Evolutionary conservation across 2,888 invertebrate species (phyloP).

Genomic region (Callyntrura guangdongensis): DNA sequence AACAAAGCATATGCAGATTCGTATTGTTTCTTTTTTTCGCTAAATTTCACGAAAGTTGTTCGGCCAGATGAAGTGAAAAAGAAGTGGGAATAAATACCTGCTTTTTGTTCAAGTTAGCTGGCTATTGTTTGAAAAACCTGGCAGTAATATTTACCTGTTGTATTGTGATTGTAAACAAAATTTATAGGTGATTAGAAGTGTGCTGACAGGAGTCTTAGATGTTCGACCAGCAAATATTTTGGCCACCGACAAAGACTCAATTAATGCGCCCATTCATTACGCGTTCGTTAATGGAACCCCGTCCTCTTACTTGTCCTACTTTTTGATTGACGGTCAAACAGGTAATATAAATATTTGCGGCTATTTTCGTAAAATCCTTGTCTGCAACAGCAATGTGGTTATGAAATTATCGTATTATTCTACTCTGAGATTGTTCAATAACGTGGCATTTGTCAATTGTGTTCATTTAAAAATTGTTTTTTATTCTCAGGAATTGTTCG

Average conservation of each 20-base stretch:
- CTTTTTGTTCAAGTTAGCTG: background rate
- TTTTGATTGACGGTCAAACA: conserved; percentile 92
- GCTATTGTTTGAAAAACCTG: background rate
- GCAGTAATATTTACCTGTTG: background rate
- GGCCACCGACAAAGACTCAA: conserved; percentile 95
- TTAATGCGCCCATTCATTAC: conserved; percentile 93
- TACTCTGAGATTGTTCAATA: too few relatives aligned
- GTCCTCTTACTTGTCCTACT: conserved; percentile 91
- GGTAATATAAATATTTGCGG: conserved; percentile 62
- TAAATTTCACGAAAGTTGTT: background rate
- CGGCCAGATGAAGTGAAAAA: background rate
- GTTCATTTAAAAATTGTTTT: background rate
- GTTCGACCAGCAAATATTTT: conserved; percentile 95
- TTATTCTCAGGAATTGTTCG: conserved; percentile 89
- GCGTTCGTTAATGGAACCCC: conserved; percentile 94
- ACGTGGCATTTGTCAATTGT: background rate
- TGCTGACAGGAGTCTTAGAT: conserved; percentile 93
- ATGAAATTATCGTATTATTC: conserved; percentile 2
- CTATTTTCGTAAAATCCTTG: background rate
- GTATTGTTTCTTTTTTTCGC: background rate
- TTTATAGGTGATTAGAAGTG: conserved; percentile 91
- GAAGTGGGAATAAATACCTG: background rate
- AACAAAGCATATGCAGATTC: background rate
- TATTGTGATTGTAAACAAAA: conserved; percentile 41
- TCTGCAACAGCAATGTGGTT: background rate